A percentile compares a stretch with the other conserved stretches of the same genome.
Conservation (phyloP, 2,888 invertebrate species). For the Caradrina kadenii region DNA sequence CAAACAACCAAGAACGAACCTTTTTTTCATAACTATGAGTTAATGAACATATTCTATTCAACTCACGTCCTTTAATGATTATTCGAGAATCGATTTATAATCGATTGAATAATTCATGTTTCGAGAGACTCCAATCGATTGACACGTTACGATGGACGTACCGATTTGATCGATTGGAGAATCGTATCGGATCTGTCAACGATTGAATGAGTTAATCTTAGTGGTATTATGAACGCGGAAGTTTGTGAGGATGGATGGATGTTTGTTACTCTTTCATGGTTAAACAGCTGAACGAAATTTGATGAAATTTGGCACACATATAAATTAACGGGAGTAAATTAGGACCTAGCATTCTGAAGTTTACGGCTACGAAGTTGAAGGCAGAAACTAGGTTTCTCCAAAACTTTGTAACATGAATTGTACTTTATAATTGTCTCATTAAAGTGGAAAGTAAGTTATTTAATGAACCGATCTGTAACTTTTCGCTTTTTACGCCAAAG, state of each 20-base stretch:
- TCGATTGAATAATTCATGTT: conserved; percentile 63
- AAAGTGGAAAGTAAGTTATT: conserved; percentile 5
- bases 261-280: no score
- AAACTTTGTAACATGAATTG: not conserved
- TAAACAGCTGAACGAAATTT: no score
- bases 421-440: not conserved
- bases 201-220: conserved; percentile 35
- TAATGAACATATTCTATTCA: conserved; percentile 51
- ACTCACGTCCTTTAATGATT: conserved; percentile 43
- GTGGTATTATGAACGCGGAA: no score
- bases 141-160: conserved; percentile 41
- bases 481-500: conserved; percentile 22
- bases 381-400: no score
- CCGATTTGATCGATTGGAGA: conserved; percentile 45
- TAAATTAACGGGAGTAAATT: no score
- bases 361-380: no score
- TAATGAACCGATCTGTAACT: conserved; percentile 35
- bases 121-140: conserved; percentile 40
- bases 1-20: conserved; percentile 1
- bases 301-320: no score
- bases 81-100: conserved; percentile 65
- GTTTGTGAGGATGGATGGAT: no score
- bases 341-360: no score
- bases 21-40: conserved; percentile 39
- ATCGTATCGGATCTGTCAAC: conserved; percentile 33